Base-by-base conservation (phyloP, 2,113 vertebrate species). In the Carassius gibelio region DNA sequence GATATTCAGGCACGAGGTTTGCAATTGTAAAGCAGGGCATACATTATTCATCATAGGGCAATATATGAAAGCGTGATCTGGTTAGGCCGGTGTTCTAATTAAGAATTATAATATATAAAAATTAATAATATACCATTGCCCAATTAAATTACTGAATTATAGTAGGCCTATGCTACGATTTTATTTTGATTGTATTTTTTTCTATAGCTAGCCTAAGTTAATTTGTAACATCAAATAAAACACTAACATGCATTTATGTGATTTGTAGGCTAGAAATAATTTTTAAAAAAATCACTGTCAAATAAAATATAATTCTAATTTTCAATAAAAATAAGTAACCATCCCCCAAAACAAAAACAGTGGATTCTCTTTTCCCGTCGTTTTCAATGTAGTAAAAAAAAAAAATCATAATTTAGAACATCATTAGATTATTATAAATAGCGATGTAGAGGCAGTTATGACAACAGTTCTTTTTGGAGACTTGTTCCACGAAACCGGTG, bases 391-490 rank as follows among this genome's bases (percentile, higher is more conserved):
- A 45, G 21, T 9, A 48, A 64, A 30, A 30, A 48, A 64, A 30
- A 30, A 42, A 48, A 30, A 30, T 30, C 30, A 2, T 30, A 34
- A 75, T 81, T 82, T 84, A 23, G 14, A 26, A 23, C 19, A 64
- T 61, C n/a, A 61, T 71, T 81, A 79, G 52, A 81, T 82, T 34
- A 76, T 84, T 84, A 45, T 82, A 62, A 88, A 81, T 26, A 57
- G 62, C 52, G 13, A 30, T 34, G 69, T 34, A 34, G 9, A 23
- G 71, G 91, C 92, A 90, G 89, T 89, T 13, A 90, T 90, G 89
- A 94, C 90, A 92, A 90, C 91, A 91, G 89, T 93, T 92, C 92
- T 95, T 95, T 96, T 96, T 96, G 95, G 93, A 90, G 89, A 89
- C 86, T 93, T 91, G 94, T 96, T 95, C 92, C 93, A 93, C 26